A percentile compares a stretch with the other conserved stretches of the same genome.
phyloP scores from a whole-genome alignment of 1,140 invertebrate species.

The Scaptomyza montana region DNA sequence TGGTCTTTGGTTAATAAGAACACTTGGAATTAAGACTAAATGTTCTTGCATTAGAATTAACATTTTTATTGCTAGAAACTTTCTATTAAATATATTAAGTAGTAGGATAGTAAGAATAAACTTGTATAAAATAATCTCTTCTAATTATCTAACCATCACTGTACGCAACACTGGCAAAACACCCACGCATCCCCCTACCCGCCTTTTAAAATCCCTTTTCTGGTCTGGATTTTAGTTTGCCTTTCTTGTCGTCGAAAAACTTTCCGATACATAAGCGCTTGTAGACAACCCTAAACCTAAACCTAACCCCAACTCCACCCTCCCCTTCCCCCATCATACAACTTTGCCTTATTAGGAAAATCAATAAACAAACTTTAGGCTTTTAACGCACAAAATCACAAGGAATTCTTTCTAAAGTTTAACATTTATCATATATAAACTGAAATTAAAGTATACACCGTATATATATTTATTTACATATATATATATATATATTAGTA shows the following conservation, averaged over 20 bases:
- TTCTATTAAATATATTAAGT: too few relatives aligned
- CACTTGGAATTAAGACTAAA: too few relatives aligned
- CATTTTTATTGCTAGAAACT: too few relatives aligned
- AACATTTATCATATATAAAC: constrained; percentile 11
- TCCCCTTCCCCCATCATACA: background rate
- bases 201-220: constrained; percentile 4
- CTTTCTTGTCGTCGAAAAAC: constrained; percentile 60
- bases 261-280: constrained; percentile 70
- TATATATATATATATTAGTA: constrained; percentile 1
- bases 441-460: constrained; percentile 5
- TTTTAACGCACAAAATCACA: background rate
- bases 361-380: constrained; percentile 51
- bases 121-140: background rate
- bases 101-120: too few relatives aligned
- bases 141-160: background rate
- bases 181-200: background rate
- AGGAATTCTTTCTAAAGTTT: background rate
- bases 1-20: background rate
- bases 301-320: background rate
- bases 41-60: too few relatives aligned
- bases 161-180: background rate
- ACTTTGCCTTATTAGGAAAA: constrained; percentile 52
- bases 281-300: constrained; percentile 13
- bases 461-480: background rate
- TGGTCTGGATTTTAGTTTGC: constrained; percentile 36